These are phyloP conservation scores for Teleogryllus occipitalis DNA, from an alignment of 1,140 invertebrate genomes.

Conservation along the genomic window DNA sequence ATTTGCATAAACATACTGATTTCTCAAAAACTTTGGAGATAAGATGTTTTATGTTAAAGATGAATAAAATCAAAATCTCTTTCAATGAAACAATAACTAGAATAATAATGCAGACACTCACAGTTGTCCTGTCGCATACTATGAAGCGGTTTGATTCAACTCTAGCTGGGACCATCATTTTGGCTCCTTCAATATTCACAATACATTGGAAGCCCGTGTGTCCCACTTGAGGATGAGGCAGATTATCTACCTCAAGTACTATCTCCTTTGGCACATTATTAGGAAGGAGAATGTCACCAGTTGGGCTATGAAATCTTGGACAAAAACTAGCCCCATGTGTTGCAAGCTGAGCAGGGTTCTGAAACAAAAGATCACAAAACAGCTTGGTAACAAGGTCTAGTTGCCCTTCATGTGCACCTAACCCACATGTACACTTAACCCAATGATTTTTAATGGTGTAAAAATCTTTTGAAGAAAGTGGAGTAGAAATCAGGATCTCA, in stretches of 20 bases:
- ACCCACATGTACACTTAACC: no score
- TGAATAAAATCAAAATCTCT: neutral
- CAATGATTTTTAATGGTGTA: no score
- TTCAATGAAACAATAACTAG: neutral
- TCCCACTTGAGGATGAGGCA: constrained; percentile 75
- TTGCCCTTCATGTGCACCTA: no score
- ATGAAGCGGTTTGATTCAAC: constrained; percentile 74
- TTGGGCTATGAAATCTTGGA: constrained; percentile 63
- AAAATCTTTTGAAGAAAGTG: no score
- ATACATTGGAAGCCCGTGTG: constrained; percentile 86
- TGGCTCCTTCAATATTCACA: constrained; percentile 81
- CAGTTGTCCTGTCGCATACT: constrained; percentile 80
- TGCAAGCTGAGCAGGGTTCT: constrained; percentile 62
- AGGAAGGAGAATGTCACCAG: constrained; percentile 64
- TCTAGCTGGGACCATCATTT: constrained; percentile 76
- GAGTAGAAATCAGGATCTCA: no score
- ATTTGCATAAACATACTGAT: neutral
- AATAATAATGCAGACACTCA: constrained; percentile 31
- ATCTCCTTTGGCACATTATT: constrained; percentile 85
- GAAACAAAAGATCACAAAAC: constrained; percentile 26
- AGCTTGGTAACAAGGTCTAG: no score
- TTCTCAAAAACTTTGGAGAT: neutral
- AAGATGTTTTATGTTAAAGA: neutral
- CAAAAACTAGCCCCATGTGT: constrained; percentile 69
- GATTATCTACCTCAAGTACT: constrained; percentile 77